Base-by-base conservation (phyloP, 2,888 invertebrate species). In the Desoria tigrina region DNA sequence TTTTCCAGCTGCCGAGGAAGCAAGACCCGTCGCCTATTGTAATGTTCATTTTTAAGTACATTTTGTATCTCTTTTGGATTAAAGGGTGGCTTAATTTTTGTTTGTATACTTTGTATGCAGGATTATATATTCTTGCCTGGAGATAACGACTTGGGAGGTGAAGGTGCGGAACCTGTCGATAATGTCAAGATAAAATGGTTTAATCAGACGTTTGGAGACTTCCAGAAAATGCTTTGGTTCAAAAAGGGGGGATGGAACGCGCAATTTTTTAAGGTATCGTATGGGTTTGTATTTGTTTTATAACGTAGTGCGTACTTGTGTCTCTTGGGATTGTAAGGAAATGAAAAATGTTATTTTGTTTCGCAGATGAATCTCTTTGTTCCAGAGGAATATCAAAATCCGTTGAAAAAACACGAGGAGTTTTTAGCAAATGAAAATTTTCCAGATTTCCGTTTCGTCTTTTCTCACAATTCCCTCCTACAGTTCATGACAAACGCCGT, bases 91-190 rank as follows among this genome's bases (percentile, higher is more conserved):
- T 21, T 16, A 11, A 49, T 32, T 32, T 32, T 32, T 32, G 32
- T 32, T 4, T 32, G 32, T 4, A 16, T n/a, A 26, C 24, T 24
- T 11, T 27, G 9, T 27, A 32, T 9, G 18, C 45, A 75, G 69
- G 77, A 81, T 80, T 78, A 77, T 51, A 77, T 97, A 60, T 94
- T 90, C 84, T 81, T 97, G 69, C 92, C 96, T 23, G 98, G 98
- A 4, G 98, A 98, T 80, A 98, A 98, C 81, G 98, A 98, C 79
- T 92, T 98, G 65, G 98, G 97, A 7, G 97, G 98, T 16, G 97
- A 98, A 81, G 88, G 82, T 58, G 78, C 85, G 68, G 88, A 89
- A 77, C 84, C 86, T 42, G 85, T 92, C 49, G 86, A 86, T 24
- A 81, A 82, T 53, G 80, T 85, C n/a, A 92, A 91, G 81, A 79